Evolutionary conservation across 2,797 vertebrate genomes (phyloP).

Genomic region (Ctenopoma kingsleyae): DNA sequence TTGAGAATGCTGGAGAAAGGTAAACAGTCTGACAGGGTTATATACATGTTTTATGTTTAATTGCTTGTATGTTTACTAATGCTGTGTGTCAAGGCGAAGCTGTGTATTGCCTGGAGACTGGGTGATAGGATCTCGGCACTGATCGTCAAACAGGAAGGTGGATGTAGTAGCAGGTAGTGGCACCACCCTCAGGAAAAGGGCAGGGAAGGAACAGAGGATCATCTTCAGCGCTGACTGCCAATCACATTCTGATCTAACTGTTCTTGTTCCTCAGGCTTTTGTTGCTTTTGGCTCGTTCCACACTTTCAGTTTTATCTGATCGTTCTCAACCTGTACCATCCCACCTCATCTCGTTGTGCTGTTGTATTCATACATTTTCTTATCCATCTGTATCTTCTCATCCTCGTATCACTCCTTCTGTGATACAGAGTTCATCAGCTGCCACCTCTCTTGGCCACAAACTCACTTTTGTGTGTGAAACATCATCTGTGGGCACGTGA

Average conservation of each 20-base stretch:
- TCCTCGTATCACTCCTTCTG: constrained; percentile 41
- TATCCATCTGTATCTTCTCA: constrained; percentile 55
- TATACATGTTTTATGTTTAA: constrained; percentile 36
- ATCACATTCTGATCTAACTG: constrained; percentile 65
- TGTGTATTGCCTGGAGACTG: constrained; percentile 14
- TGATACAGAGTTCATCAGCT: constrained; percentile 54
- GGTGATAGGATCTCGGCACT: constrained; percentile 34
- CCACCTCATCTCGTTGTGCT: constrained; percentile 58
- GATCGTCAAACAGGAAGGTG: constrained; percentile 52
- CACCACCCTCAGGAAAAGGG: constrained; percentile 41
- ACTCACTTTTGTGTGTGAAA: constrained; percentile 20
- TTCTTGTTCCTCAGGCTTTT: constrained; percentile 62
- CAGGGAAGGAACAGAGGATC: constrained; percentile 55
- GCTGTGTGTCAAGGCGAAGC: constrained; percentile 21
- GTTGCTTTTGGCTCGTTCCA: constrained; percentile 45
- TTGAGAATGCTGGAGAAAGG: constrained; percentile 7
- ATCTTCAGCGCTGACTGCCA: constrained; percentile 64
- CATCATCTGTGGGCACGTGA: constrained; percentile 40
- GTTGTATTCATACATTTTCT: constrained; percentile 69
- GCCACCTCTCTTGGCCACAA: constrained; percentile 32
- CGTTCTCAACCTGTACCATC: constrained; percentile 29
- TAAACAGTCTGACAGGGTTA: constrained; percentile 22
- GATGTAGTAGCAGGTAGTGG: constrained; percentile 55
- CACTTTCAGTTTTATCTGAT: constrained; percentile 64
- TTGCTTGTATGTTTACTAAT: constrained; percentile 42